Percentiles rank a stretch among this genome's conserved stretches.
Evolutionary conservation across 2,888 invertebrate species (phyloP).

Genomic region (Kuschelorhynchus macadamiae): DNA sequence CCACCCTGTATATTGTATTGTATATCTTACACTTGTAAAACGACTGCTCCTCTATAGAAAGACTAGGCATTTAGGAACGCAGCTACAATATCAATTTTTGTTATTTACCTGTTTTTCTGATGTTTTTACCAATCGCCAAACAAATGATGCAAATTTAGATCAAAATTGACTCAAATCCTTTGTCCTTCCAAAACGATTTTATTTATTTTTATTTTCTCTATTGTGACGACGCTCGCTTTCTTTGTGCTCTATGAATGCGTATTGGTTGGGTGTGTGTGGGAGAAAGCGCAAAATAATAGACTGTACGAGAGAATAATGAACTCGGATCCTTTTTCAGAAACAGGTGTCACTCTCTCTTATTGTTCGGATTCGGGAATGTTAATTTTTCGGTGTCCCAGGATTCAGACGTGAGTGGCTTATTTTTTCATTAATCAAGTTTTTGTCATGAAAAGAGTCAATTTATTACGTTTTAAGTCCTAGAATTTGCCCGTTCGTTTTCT

Average conservation of each 20-base stretch:
- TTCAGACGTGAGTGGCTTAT: constrained; percentile 16
- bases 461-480: neutral
- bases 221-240: constrained; percentile 16
- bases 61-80: too few relatives aligned
- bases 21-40: too few relatives aligned
- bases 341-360: constrained; percentile 42
- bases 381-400: constrained; percentile 19
- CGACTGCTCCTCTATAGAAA: too few relatives aligned
- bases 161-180: constrained; percentile 34
- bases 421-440: constrained; percentile 27
- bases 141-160: constrained; percentile 32
- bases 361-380: constrained; percentile 32
- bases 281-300: constrained; percentile 31
- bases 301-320: constrained; percentile 40
- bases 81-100: too few relatives aligned
- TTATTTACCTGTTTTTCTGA: too few relatives aligned
- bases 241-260: neutral
- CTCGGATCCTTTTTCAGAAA: constrained; percentile 32
- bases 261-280: constrained; percentile 25
- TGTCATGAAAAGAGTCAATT: constrained; percentile 3
- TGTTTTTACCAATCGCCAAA: neutral
- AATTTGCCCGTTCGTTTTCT: too few relatives aligned
- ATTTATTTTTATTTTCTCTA: constrained; percentile 33
- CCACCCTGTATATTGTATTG: too few relatives aligned
- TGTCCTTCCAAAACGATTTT: constrained; percentile 27